phyloP scores from a whole-genome alignment of 2,797 vertebrate species.

The Phyllotis vaccarum region DNA sequence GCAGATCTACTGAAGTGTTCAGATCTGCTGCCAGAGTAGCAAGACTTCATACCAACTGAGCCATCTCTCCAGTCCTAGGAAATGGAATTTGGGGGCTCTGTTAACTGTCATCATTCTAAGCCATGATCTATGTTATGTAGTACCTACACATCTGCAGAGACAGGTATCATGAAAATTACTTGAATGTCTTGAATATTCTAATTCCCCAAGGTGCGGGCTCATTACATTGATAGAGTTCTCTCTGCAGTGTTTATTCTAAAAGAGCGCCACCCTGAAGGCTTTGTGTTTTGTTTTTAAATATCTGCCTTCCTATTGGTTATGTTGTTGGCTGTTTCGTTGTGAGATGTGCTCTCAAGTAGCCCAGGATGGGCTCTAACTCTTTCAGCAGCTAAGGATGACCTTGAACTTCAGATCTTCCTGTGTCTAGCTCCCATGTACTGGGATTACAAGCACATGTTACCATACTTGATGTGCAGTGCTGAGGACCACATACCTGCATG shows the following conservation, averaged over 20 bases:
- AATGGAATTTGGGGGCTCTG: slow-evolving; percentile 66
- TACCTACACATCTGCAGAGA: slow-evolving; percentile 75
- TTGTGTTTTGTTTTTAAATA: background rate
- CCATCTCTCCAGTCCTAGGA: background rate
- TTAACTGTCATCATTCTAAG: slow-evolving; percentile 73
- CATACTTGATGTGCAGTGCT: too few species aligned
- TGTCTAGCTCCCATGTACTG: background rate
- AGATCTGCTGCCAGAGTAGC: background rate
- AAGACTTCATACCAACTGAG: too few species aligned
- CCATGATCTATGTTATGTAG: slow-evolving; percentile 72
- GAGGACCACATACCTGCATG: background rate
- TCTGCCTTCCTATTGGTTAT: background rate
- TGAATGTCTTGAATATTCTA: slow-evolving; percentile 8
- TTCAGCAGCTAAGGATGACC: background rate
- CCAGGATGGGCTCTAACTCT: background rate
- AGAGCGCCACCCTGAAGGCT: background rate
- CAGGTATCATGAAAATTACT: slow-evolving; percentile 51
- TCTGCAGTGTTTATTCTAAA: slow-evolving; percentile 66
- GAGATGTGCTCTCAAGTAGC: background rate
- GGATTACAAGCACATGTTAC: background rate
- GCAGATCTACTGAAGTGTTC: background rate
- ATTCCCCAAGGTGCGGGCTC: slow-evolving; percentile 44
- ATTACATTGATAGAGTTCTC: slow-evolving; percentile 58
- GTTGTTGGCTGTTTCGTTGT: background rate
- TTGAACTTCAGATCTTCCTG: background rate